Evolutionary conservation across 2,888 invertebrate species (phyloP).

Genomic region (Chymomyza amoena): DNA sequence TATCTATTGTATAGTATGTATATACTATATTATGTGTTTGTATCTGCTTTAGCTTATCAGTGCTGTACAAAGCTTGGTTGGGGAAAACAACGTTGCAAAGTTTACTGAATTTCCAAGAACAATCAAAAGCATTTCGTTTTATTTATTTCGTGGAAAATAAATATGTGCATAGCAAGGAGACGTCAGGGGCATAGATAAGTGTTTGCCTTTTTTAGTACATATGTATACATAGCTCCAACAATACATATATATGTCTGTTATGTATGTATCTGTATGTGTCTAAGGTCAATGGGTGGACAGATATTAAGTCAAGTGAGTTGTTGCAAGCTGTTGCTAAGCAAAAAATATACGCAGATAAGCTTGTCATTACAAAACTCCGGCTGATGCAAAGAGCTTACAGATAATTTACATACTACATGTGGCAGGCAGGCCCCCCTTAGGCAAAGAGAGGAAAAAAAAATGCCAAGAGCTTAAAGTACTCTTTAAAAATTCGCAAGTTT

Average conservation of each 20-base stretch:
- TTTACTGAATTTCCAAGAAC: constrained; percentile 62
- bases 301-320: neutral
- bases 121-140: constrained; percentile 64
- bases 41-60: constrained; percentile 24
- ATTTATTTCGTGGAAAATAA: constrained; percentile 55
- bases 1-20: neutral
- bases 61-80: constrained; percentile 29
- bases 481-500: too few species aligned
- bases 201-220: neutral
- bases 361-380: constrained; percentile 36
- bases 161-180: constrained; percentile 46
- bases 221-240: constrained; percentile 4
- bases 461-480: too few species aligned
- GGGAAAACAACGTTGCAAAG: constrained; percentile 46
- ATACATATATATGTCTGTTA: neutral
- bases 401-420: constrained; percentile 19
- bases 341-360: constrained; percentile 30
- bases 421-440: too few species aligned
- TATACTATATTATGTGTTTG: neutral
- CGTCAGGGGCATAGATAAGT: constrained; percentile 27
- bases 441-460: too few species aligned
- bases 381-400: constrained; percentile 13
- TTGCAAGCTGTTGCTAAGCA: neutral
- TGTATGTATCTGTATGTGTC: neutral
- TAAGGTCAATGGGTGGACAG: constrained; percentile 15